phyloP scores from a whole-genome alignment of 2,797 vertebrate genomes.

The Aulostomus chinensis region DNA sequence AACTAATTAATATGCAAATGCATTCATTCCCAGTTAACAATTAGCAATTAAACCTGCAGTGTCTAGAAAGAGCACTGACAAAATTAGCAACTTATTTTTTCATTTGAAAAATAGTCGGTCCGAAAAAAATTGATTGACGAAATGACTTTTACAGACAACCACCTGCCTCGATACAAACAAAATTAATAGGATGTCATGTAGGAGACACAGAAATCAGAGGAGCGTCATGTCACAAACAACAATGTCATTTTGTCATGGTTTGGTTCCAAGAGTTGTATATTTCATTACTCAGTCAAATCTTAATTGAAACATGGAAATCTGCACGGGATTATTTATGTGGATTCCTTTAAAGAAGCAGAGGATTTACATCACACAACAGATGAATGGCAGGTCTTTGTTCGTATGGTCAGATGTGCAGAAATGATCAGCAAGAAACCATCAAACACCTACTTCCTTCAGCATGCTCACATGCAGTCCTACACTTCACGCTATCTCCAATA shows the following conservation, averaged over 20 bases:
- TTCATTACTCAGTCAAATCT: slow-evolving; percentile 75
- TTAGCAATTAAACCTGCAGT: slow-evolving; percentile 99
- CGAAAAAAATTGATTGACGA: slow-evolving; percentile 94
- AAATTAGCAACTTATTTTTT: slow-evolving; percentile 99
- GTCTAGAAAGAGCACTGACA: slow-evolving; percentile 99
- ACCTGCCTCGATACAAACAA: slow-evolving; percentile 77
- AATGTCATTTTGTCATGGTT: slow-evolving; percentile 62
- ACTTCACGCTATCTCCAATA: slow-evolving; percentile 64
- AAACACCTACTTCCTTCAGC: slow-evolving; percentile 59
- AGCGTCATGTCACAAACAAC: slow-evolving; percentile 67
- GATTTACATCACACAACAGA: slow-evolving; percentile 55
- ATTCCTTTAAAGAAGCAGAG: neutral
- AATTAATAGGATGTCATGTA: slow-evolving; percentile 77
- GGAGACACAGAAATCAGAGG: slow-evolving; percentile 65
- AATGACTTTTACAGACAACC: slow-evolving; percentile 95
- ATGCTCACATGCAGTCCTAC: slow-evolving; percentile 61
- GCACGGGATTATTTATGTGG: slow-evolving; percentile 37
- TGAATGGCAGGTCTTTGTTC: slow-evolving; percentile 38
- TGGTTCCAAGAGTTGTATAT: slow-evolving; percentile 59
- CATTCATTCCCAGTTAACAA: slow-evolving; percentile 99
- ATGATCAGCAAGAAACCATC: slow-evolving; percentile 48
- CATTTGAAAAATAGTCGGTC: slow-evolving; percentile 97
- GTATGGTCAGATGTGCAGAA: slow-evolving; percentile 55
- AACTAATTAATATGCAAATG: slow-evolving; percentile 99
- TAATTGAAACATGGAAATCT: slow-evolving; percentile 72